Evolutionary conservation across 2,888 invertebrate species (phyloP).

Genomic region (Phalera bucephala): DNA sequence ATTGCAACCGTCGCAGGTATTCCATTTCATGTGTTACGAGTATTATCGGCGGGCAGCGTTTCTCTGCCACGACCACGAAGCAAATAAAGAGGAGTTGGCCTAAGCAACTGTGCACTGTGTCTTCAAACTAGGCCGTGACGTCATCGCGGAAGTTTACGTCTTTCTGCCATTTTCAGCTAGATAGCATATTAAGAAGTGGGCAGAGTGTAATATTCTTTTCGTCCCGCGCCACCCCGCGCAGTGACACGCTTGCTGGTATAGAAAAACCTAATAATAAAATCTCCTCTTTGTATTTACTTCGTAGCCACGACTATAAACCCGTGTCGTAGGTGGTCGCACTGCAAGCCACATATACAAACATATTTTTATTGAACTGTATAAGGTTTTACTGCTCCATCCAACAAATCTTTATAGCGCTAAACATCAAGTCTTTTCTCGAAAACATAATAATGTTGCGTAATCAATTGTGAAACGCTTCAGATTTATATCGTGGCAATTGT

Average conservation of each 20-base stretch:
- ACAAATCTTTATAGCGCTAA: slow-evolving; percentile 55
- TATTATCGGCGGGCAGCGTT: slow-evolving; percentile 41
- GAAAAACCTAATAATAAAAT: too few species aligned
- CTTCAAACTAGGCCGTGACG: too few species aligned
- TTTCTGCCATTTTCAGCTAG: too few species aligned
- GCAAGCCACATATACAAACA: slow-evolving; percentile 60
- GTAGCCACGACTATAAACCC: slow-evolving; percentile 56
- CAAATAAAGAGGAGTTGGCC: too few species aligned
- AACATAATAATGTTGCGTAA: slow-evolving; percentile 40
- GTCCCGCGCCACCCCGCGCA: too few species aligned
- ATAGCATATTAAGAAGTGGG: too few species aligned
- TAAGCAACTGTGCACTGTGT: too few species aligned
- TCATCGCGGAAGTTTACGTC: too few species aligned
- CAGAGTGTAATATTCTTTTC: too few species aligned
- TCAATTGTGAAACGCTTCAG: slow-evolving; percentile 42
- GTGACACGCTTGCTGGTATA: too few species aligned
- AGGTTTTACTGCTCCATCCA: slow-evolving; percentile 63
- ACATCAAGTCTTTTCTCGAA: slow-evolving; percentile 46
- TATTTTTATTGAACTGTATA: slow-evolving; percentile 69
- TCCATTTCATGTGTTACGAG: slow-evolving; percentile 50
- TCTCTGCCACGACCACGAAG: slow-evolving; percentile 46
- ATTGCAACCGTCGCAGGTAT: slow-evolving; percentile 24
- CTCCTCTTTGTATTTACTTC: too few species aligned
- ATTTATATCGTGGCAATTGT: slow-evolving; percentile 37
- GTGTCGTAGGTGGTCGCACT: slow-evolving; percentile 62